Conservation (phyloP, 2,888 invertebrate species). For the Hirtodrosophila confusa region DNA sequence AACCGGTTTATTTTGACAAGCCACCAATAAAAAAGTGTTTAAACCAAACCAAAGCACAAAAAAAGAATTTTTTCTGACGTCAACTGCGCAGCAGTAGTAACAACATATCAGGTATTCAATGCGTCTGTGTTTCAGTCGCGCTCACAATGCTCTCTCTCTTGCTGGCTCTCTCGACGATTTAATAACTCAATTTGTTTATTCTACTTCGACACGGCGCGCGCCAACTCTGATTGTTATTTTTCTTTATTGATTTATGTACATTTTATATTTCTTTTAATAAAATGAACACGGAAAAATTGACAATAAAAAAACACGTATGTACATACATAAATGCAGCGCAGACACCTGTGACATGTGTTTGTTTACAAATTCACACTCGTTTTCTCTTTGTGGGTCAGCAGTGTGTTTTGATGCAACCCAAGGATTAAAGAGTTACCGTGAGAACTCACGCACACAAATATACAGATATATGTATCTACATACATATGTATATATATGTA, state of each 20-base stretch:
- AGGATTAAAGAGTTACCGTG: slow-evolving; percentile 31
- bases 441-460: background rate
- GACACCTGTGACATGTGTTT: slow-evolving; percentile 55
- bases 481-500: background rate
- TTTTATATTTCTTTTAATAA: slow-evolving; percentile 16
- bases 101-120: slow-evolving; percentile 44
- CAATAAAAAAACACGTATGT: slow-evolving; percentile 19
- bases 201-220: slow-evolving; percentile 44
- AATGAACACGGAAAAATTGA: slow-evolving; percentile 23
- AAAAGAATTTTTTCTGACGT: slow-evolving; percentile 67
- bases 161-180: slow-evolving; percentile 19
- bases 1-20: slow-evolving; percentile 73
- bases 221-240: slow-evolving; percentile 57
- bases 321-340: slow-evolving; percentile 1
- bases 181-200: slow-evolving; percentile 65
- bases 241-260: slow-evolving; percentile 63
- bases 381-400: slow-evolving; percentile 50
- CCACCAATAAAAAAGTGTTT: slow-evolving; percentile 52
- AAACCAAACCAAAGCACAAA: slow-evolving; percentile 31
- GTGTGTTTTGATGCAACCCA: slow-evolving; percentile 21
- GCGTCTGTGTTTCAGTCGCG: slow-evolving; percentile 36
- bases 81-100: slow-evolving; percentile 65
- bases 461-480: background rate
- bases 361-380: slow-evolving; percentile 54
- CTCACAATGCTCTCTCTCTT: slow-evolving; percentile 23